These are phyloP conservation scores for Leptarthrus brevirostris DNA, from an alignment of 2,888 invertebrate genomes.

Conservation along the genomic window DNA sequence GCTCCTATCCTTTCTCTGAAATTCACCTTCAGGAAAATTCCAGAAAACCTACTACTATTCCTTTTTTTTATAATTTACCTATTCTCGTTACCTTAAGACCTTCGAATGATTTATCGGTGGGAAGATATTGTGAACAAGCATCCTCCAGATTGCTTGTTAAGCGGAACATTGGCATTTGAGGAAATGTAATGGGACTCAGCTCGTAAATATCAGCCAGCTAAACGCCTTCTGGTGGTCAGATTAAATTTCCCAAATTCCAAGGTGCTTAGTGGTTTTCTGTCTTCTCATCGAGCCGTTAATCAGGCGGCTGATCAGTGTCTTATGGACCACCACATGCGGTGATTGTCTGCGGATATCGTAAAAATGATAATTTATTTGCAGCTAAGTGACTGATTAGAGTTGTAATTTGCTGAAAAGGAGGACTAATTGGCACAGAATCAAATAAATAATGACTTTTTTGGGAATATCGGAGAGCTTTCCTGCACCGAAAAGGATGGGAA, in stretches of 20 bases:
- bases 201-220: slow-evolving; percentile 30
- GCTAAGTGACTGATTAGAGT: slow-evolving; percentile 44
- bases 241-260: slow-evolving; percentile 47
- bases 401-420: slow-evolving; percentile 34
- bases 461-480: not conserved
- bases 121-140: slow-evolving; percentile 17
- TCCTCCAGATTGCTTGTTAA: slow-evolving; percentile 9
- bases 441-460: slow-evolving; percentile 24
- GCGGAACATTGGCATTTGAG: slow-evolving; percentile 16
- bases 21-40: too few species aligned
- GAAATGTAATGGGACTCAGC: slow-evolving; percentile 18
- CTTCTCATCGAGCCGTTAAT: slow-evolving; percentile 22
- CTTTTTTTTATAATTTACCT: too few species aligned
- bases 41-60: too few species aligned
- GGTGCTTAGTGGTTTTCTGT: slow-evolving; percentile 24
- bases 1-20: too few species aligned
- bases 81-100: not conserved
- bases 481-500: not conserved
- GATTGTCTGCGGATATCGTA: slow-evolving; percentile 35
- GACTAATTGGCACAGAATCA: slow-evolving; percentile 31
- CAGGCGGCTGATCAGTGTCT: slow-evolving; percentile 29
- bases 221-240: slow-evolving; percentile 48
- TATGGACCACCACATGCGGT: slow-evolving; percentile 24
- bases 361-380: slow-evolving; percentile 44
- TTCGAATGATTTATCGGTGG: slow-evolving; percentile 19